phyloP scores from a whole-genome alignment of 2,888 invertebrate genomes.

The Volucella inflata region DNA sequence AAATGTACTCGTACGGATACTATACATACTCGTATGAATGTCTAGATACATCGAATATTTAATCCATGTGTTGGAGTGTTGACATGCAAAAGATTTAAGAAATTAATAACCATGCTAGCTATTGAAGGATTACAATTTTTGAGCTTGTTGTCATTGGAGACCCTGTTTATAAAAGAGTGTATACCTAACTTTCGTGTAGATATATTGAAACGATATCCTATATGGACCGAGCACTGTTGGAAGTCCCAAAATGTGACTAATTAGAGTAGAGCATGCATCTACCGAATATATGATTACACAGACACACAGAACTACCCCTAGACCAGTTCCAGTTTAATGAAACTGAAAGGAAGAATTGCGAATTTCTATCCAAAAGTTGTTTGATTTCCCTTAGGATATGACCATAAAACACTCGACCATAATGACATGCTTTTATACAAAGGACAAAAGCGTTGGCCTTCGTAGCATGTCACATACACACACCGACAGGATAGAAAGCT shows the following conservation, averaged over 20 bases:
- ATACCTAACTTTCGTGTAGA: neutral
- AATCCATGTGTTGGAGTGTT: neutral
- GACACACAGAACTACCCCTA: neutral
- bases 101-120: conserved; percentile 62
- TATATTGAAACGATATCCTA: neutral
- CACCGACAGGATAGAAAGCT: conserved; percentile 13
- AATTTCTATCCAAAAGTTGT: conserved; percentile 53
- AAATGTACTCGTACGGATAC: conserved; percentile 4
- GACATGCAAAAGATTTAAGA: conserved; percentile 30
- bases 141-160: conserved; percentile 29
- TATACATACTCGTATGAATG: neutral
- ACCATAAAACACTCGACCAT: conserved; percentile 59
- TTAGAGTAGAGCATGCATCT: conserved; percentile 21
- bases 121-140: conserved; percentile 37
- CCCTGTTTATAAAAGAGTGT: conserved; percentile 16
- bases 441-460: conserved; percentile 42
- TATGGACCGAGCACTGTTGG: neutral
- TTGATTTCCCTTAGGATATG: conserved; percentile 68
- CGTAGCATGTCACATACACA: neutral
- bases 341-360: conserved; percentile 59
- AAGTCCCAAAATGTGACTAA: conserved; percentile 36
- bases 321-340: conserved; percentile 44
- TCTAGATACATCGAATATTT: neutral
- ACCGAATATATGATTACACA: neutral
- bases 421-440: conserved; percentile 43